A percentile compares a stretch with the other conserved stretches of the same genome.
Evolutionary conservation across 2,888 invertebrate genomes (phyloP).

Genomic region (Malacosoma neustria): DNA sequence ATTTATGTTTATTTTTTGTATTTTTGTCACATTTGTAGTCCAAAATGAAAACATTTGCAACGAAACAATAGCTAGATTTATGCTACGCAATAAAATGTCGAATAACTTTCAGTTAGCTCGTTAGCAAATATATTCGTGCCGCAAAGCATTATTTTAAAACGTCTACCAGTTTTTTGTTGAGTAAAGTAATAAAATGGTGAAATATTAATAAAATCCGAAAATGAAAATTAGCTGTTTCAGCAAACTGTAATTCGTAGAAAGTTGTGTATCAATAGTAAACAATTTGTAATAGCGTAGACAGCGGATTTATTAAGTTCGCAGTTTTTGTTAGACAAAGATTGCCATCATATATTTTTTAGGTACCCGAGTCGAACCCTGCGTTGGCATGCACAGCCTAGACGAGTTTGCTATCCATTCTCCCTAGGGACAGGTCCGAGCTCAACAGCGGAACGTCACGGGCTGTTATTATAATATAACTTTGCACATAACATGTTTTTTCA

Average conservation of each 20-base stretch:
- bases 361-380: too few relatives aligned
- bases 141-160: constrained; percentile 9
- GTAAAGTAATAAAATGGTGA: constrained; percentile 9
- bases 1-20: too few relatives aligned
- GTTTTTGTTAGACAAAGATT: too few relatives aligned
- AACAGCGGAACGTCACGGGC: too few relatives aligned
- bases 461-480: too few relatives aligned
- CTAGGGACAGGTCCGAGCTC: too few relatives aligned
- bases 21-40: background rate
- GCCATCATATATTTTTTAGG: too few relatives aligned
- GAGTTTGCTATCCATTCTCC: too few relatives aligned
- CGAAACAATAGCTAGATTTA: background rate
- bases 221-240: constrained; percentile 33
- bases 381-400: too few relatives aligned
- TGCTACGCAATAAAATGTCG: background rate
- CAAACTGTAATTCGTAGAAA: constrained; percentile 12
- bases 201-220: constrained; percentile 21
- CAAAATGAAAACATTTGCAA: background rate
- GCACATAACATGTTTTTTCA: too few relatives aligned
- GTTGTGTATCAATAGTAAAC: constrained; percentile 1
- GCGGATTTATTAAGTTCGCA: too few relatives aligned
- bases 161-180: background rate
- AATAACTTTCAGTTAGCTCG: background rate
- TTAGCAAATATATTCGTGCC: constrained; percentile 2
- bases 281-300: too few relatives aligned